Evolutionary conservation across 1,140 invertebrate species (phyloP).

Genomic region (Babylonia areolata): DNA sequence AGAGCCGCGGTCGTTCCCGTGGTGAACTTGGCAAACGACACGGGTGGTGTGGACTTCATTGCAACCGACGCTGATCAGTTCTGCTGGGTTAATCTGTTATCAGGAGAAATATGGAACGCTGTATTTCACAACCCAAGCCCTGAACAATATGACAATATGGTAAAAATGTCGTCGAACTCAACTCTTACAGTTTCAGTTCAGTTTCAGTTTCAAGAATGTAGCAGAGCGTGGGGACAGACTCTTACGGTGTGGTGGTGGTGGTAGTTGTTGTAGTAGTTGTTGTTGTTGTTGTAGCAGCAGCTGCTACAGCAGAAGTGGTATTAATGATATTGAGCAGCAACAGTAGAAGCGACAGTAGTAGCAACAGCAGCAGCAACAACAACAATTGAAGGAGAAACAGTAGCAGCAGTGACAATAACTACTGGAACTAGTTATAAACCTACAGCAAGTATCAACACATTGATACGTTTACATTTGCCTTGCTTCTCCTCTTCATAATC

Average conservation of each 20-base stretch:
- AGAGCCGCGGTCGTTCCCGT: background rate
- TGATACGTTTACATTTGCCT: too few species aligned
- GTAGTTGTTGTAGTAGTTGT: background rate
- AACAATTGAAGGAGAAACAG: slow-evolving; percentile 74
- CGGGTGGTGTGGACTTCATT: background rate
- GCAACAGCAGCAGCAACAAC: background rate
- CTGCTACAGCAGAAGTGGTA: background rate
- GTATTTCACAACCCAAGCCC: too few species aligned
- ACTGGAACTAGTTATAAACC: too few species aligned
- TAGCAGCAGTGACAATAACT: slow-evolving; percentile 85
- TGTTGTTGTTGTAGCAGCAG: background rate
- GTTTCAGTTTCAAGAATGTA: too few species aligned
- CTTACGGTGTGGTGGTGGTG: too few species aligned
- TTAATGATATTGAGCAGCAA: background rate
- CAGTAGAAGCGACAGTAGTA: background rate
- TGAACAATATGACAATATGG: too few species aligned
- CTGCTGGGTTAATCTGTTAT: background rate
- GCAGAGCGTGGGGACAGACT: too few species aligned
- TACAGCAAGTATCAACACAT: too few species aligned
- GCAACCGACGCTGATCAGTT: background rate
- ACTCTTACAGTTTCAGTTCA: too few species aligned
- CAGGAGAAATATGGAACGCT: background rate
- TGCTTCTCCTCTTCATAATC: too few species aligned
- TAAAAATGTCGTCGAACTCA: too few species aligned
- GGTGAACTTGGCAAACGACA: background rate